Evolutionary conservation across 2,113 vertebrate species (phyloP), one percentile per base, ranked within the genome.

Genomic region (Aepyceros melampus): DNA sequence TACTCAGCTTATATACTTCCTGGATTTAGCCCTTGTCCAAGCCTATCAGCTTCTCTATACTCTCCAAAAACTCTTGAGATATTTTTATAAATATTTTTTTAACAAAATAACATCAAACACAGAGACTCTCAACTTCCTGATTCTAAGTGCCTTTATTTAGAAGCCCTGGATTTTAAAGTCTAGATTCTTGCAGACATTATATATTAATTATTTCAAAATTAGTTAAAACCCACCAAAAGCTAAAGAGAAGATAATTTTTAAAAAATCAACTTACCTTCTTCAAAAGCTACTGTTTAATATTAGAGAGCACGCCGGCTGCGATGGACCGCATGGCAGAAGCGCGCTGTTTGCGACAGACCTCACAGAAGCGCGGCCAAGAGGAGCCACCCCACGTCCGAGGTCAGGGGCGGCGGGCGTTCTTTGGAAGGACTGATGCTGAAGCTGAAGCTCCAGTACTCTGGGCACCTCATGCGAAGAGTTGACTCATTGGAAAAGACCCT

Each of bases 141-240:
- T 74, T 55, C 13, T 43, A 51, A 84, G 64, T 76, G 23, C 17
- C 29, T 95, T 71, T 12, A 51, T 92, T 88, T 58, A 85, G 56
- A 58, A 85, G 19, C 2, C 23, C 81, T 58, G 3, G 40, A 64
- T 86, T 91, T 56, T 94, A 74, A 71, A 55, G 2, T 87, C 33
- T 87, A 58, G 29, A 91, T 87, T 88, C 29, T 78, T 55, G 55
- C 5, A 60, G 47, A 8, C 6, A 53, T 29, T 87, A 5, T 11
- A 14, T 90, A 76, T 4, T n/a, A 67, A 53, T 92, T 94, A 23
- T 82, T 96, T 82, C 19, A 85, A 94, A 89, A 76, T 89, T 58
- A 87, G 60, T 86, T 88, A 47, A 95, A 91, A 55, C 14, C 36
- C 47, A 88, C 31, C 27, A 76, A 93, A 96, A 82, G 49, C 51